Base-by-base conservation (phyloP, 2,888 invertebrate genomes). In the Luperina nickerlii region DNA sequence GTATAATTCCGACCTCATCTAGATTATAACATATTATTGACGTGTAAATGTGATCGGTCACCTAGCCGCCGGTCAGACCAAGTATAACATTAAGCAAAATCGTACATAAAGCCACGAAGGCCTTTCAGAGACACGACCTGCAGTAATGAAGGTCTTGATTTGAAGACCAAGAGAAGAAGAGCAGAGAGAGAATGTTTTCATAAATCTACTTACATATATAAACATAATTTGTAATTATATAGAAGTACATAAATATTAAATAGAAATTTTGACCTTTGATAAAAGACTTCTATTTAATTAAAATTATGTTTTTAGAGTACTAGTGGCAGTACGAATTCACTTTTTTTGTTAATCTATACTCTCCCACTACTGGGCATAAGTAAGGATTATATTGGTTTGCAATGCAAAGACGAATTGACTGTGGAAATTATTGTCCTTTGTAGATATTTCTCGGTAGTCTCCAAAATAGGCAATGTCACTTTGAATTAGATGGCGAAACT, bases 401-500 rank as follows among this genome's bases (percentile, higher is more conserved):
- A 62, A 51, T 27, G 13, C 3, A 9, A 76, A 48, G 7, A 27
- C 15, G n/a, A 62, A n/a, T 57, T 74, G 27, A n/a, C n/a, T 32
- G 11, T 18, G 11, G 18, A 57, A 60, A 27, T 20, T 7, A 2
- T 73, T 73, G 0, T 5, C 38, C 13, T 11, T 71, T 20, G 27
- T 42, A 45, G 8, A 18, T 51, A 24, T n/a, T 48, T 15, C 24
- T 81, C 18, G 5, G 27, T 48, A 27, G 18, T 1, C 27, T 27
- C 13, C 20, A 45, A 57, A 65, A 45, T 57, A 45, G 6, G 0
- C 20, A 57, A 78, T 67, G 13, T 27, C 32, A 13, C 48, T 51
- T 20, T 66, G 20, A 66, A 78, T 27, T 38, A 66, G 11, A 15
- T 60, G 45, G 32, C 8, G 0, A 76, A 76, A 76, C 48, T 76